phyloP scores from a whole-genome alignment of 2,797 vertebrate species.

The Phalanger gymnotis region DNA sequence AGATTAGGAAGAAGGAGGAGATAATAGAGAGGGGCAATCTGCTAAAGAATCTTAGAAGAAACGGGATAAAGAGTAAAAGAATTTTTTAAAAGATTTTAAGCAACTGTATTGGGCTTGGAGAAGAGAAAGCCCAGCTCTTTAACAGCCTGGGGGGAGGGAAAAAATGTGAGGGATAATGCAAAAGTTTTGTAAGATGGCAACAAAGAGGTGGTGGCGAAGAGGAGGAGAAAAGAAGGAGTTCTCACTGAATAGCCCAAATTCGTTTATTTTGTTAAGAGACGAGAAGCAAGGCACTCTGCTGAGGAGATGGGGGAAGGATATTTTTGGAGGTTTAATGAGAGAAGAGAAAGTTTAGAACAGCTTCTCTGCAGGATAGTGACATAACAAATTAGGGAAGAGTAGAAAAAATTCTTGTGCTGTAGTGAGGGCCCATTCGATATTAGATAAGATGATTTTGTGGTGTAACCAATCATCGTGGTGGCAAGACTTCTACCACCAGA shows the following conservation, averaged over 20 bases:
- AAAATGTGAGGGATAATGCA: background rate
- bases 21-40: background rate
- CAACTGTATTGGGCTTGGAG: background rate
- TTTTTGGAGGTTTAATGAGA: background rate
- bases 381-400: background rate
- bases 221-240: background rate
- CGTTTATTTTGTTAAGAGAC: background rate
- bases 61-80: background rate
- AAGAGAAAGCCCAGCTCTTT: background rate
- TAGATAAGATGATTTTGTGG: background rate
- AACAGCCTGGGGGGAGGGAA: background rate
- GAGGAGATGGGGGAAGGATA: background rate
- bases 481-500: background rate
- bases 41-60: background rate
- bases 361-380: background rate
- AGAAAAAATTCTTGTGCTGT: background rate
- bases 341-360: background rate
- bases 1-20: background rate
- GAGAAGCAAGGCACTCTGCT: background rate
- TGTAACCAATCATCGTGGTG: background rate
- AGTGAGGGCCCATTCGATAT: background rate
- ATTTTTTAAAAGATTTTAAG: background rate
- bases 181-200: background rate
- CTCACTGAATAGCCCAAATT: background rate
- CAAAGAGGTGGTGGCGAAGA: background rate